These are phyloP conservation scores for Schizotus pectinicornis DNA, from an alignment of 2,888 invertebrate species.

Conservation along the genomic window DNA sequence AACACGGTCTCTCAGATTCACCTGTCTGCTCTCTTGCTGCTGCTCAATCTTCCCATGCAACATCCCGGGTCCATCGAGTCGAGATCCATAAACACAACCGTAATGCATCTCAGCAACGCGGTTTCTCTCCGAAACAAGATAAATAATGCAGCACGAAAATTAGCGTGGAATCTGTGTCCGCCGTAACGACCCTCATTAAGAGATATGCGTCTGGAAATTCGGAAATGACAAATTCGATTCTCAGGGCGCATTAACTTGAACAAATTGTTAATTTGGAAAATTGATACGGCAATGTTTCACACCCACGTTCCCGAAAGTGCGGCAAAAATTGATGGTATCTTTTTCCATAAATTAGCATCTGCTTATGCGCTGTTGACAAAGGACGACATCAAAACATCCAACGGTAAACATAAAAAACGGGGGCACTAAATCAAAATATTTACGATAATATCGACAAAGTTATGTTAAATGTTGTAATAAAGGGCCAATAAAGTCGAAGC, in stretches of 20 bases:
- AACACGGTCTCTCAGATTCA: conserved; percentile 23
- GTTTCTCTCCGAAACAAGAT: no score
- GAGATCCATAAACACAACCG: no score
- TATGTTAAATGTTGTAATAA: no score
- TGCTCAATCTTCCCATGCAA: conserved; percentile 15
- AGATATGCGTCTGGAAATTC: not conserved
- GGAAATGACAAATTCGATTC: not conserved
- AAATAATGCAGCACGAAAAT: no score
- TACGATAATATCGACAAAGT: no score
- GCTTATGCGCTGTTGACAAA: conserved; percentile 9
- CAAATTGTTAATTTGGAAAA: conserved; percentile 17
- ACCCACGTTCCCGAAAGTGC: conserved; percentile 4
- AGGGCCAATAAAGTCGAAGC: no score
- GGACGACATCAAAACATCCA: not conserved
- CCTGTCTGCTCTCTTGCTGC: conserved; percentile 28
- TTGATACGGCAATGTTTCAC: conserved; percentile 11
- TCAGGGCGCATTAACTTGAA: conserved; percentile 3
- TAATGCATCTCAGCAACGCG: no score
- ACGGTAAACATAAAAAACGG: conserved; percentile 5
- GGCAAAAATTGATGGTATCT: conserved; percentile 9
- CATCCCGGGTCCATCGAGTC: no score
- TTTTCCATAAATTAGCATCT: conserved; percentile 19
- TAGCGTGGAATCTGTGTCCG: no score
- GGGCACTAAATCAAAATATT: conserved; percentile 4
- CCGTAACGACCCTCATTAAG: conserved; percentile 3